Evolutionary conservation across 2,888 invertebrate genomes (phyloP), one percentile per base, ranked within the genome.

Genomic region (Polylopha cassiicola): DNA sequence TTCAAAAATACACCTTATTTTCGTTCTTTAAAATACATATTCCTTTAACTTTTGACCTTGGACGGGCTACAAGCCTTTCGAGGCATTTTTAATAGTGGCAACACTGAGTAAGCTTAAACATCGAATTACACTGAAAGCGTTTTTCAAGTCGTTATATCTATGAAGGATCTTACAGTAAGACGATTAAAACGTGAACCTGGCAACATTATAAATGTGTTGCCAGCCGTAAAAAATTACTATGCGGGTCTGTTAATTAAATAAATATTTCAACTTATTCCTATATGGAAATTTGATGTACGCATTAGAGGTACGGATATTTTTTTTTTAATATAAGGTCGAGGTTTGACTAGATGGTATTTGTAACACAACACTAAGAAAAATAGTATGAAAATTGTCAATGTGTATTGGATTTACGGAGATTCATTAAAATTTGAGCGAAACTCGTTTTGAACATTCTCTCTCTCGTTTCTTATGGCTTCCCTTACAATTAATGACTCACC

Each of bases 391-490:
- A 44, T 39, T 37, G 34, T 46, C 37, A 44, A 31, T 33, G 10
- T 33, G 37, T 23, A 34, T 20, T 37, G 44, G 42, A 44, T 44
- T 37, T 37, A 48, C 37, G 46, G 41, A 41, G 34, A 45, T 46
- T 50, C 42, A 46, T 55, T 61, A 68, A 62, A 55, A 67, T 73
- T 76, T 73, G 74, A 77, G 75, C 75, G 71, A 65, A 61, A 58
- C 58, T 58, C 54, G 55, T 52, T 55, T n/a, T n/a, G n/a, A n/a
- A n/a, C 54, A 49, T 45, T 38, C 24, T 38, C 23, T 44, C 17
- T 39, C 41, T 26, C 39, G 37, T 43, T 33, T 41, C 36, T 47
- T 48, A 46, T 44, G 44, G 47, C 47, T 47, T 42, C 41, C n/a
- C 41, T 43, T 53, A 45, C 46, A 39, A 45, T 55, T 60, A 69